A percentile compares a stretch with the other conserved stretches of the same genome.
Conservation (phyloP, 2,113 vertebrate genomes). For the Ciconia boyciana region DNA sequence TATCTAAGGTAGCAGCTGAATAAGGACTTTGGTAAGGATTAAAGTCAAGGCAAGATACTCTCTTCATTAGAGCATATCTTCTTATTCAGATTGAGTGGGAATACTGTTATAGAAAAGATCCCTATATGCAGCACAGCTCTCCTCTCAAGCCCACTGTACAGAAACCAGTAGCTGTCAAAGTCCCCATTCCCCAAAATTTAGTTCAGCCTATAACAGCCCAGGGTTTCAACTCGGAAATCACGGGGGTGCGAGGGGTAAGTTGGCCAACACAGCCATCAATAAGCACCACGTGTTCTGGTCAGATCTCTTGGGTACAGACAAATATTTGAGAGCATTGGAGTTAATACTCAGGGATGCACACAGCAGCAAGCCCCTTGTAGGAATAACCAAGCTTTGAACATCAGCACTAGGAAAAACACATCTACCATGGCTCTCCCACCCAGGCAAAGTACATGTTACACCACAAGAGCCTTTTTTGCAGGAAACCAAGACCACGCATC, state of each 20-base stretch:
- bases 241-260: not conserved
- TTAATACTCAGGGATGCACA: not conserved
- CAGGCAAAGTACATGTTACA: not conserved
- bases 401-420: not conserved
- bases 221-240: not conserved
- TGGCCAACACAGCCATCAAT: not conserved
- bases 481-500: not conserved
- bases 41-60: slow-evolving; percentile 23
- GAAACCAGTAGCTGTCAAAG: not conserved
- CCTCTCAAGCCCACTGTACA: not conserved
- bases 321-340: not conserved
- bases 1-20: slow-evolving; percentile 41
- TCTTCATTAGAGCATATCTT: slow-evolving; percentile 20
- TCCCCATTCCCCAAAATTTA: not conserved
- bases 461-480: not conserved
- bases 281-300: not conserved
- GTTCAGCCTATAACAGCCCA: not conserved
- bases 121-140: not conserved
- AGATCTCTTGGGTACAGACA: not conserved
- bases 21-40: slow-evolving; percentile 37
- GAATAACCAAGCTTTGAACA: not conserved
- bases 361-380: not conserved
- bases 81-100: not conserved
- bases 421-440: not conserved
- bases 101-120: not conserved